Evolutionary conservation across 2,888 invertebrate genomes (phyloP).

Genomic region (Paralinhomoeus sp.): DNA sequence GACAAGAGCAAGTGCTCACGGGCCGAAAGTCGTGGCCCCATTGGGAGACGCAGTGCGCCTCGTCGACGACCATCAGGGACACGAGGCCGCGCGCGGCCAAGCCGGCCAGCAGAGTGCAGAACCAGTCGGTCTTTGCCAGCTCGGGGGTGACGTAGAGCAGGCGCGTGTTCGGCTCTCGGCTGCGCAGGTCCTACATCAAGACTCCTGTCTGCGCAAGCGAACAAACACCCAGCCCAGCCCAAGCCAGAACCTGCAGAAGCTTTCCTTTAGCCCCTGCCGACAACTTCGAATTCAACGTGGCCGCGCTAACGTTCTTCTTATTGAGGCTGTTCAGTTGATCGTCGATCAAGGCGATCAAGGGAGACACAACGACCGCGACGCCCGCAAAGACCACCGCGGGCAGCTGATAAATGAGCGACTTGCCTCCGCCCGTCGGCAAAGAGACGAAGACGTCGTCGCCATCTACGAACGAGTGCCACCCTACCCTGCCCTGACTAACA

Average conservation of each 20-base stretch:
- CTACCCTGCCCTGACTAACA: too few species aligned
- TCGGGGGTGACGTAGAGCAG: slow-evolving; percentile 91
- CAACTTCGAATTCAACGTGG: slow-evolving; percentile 79
- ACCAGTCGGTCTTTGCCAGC: slow-evolving; percentile 50
- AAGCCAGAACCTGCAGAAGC: slow-evolving; percentile 36
- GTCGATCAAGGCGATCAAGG: slow-evolving; percentile 71
- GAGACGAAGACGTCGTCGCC: slow-evolving; percentile 72
- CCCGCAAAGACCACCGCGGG: slow-evolving; percentile 58
- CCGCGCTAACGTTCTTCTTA: slow-evolving; percentile 52
- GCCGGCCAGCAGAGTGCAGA: slow-evolving; percentile 17
- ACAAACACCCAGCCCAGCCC: background rate
- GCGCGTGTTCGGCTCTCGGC: slow-evolving; percentile 42
- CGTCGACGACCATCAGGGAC: slow-evolving; percentile 77
- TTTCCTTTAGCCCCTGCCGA: slow-evolving; percentile 47
- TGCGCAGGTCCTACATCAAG: slow-evolving; percentile 15
- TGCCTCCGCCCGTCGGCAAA: slow-evolving; percentile 91
- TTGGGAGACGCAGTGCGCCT: slow-evolving; percentile 89
- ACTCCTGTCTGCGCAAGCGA: background rate
- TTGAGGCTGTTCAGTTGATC: slow-evolving; percentile 75
- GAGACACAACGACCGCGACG: slow-evolving; percentile 79
- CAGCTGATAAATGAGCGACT: slow-evolving; percentile 85
- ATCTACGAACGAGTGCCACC: slow-evolving; percentile 26
- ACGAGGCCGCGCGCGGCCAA: slow-evolving; percentile 51
- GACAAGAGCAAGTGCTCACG: background rate
- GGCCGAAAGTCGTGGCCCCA: slow-evolving; percentile 85